Evolutionary conservation across 2,888 invertebrate genomes (phyloP).

Genomic region (Brachyptera putata): DNA sequence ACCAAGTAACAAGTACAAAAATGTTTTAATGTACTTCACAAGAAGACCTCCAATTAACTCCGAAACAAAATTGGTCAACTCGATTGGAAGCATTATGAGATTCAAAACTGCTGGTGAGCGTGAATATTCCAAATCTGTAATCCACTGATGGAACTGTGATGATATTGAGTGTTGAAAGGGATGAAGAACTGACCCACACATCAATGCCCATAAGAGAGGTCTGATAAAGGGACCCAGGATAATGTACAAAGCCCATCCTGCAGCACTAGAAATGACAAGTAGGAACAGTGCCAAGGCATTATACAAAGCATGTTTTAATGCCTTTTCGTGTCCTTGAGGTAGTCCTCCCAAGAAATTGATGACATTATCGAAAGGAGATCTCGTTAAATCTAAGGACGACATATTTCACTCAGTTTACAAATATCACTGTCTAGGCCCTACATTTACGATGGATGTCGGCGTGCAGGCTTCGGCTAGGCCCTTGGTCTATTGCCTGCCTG

Average conservation of each 20-base stretch:
- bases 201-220: conserved; percentile 90
- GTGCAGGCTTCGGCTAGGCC: no score
- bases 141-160: conserved; percentile 72
- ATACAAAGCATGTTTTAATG: conserved; percentile 87
- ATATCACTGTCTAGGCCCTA: no score
- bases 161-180: conserved; percentile 86
- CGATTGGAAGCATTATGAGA: conserved; percentile 64
- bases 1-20: conserved; percentile 47
- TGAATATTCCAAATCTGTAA: conserved; percentile 61
- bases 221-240: conserved; percentile 89
- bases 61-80: conserved; percentile 69
- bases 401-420: no score
- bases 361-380: conserved; percentile 60
- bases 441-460: no score
- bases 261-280: conserved; percentile 61
- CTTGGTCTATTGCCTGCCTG: no score
- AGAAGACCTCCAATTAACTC: conserved; percentile 69
- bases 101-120: conserved; percentile 62
- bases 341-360: conserved; percentile 60
- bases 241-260: conserved; percentile 73
- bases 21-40: conserved; percentile 60
- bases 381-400: neutral
- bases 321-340: conserved; percentile 77
- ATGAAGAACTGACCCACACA: conserved; percentile 96
- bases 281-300: conserved; percentile 81